These are phyloP conservation scores for Urophycis tenuis DNA, from an alignment of 2,797 vertebrate genomes.

Conservation along the genomic window DNA sequence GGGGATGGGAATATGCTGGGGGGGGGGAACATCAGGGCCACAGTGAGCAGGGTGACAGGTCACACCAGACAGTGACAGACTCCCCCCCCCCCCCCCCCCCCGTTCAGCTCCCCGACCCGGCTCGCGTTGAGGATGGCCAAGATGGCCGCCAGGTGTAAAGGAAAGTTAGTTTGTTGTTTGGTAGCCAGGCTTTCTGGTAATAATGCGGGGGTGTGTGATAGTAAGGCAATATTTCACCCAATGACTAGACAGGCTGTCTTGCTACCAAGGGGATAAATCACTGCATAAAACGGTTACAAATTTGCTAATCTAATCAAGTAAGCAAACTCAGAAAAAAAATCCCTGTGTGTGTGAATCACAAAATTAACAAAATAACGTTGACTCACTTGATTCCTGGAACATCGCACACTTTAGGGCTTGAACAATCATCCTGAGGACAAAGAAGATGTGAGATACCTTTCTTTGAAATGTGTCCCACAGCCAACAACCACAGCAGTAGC, in stretches of 20 bases:
- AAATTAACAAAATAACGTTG: not conserved
- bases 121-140: not conserved
- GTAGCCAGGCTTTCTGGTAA: not conserved
- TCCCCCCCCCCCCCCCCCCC: not conserved
- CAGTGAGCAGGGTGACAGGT: too few species aligned
- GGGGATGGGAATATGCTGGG: constrained; percentile 91
- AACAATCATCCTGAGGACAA: constrained; percentile 74
- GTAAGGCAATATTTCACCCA: not conserved
- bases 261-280: not conserved
- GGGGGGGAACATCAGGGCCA: constrained; percentile 15
- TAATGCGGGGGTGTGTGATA: not conserved
- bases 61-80: not conserved
- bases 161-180: not conserved
- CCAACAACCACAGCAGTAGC: not conserved
- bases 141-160: not conserved
- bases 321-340: not conserved
- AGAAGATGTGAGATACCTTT: constrained; percentile 24
- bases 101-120: not conserved
- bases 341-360: not conserved
- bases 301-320: not conserved
- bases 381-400: constrained; percentile 98
- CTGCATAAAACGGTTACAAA: not conserved
- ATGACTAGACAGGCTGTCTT: not conserved
- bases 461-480: not conserved
- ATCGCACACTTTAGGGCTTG: constrained; percentile 89